phyloP scores from a whole-genome alignment of 2,888 invertebrate genomes.

The Ormyrus labotus region DNA sequence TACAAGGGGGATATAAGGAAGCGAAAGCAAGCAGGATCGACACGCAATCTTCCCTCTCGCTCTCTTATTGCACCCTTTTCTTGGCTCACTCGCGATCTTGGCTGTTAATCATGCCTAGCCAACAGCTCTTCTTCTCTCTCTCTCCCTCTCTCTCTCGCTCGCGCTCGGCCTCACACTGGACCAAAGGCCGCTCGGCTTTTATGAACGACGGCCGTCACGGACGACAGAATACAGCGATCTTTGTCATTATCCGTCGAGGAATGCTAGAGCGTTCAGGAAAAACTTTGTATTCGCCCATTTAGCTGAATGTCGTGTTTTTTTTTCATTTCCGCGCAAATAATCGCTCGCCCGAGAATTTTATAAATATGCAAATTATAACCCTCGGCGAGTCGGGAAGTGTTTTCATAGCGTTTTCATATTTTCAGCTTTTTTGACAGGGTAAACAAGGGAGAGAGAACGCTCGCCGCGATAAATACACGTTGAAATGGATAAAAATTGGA shows the following conservation, averaged over 20 bases:
- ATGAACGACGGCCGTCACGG: conserved; percentile 40
- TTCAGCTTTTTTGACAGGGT: not conserved
- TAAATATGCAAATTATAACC: no score
- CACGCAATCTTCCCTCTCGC: conserved; percentile 28
- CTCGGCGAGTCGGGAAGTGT: no score
- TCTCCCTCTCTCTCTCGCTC: not conserved
- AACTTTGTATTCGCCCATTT: no score
- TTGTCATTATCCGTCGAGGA: conserved; percentile 39
- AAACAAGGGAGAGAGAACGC: no score
- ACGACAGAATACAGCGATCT: conserved; percentile 36
- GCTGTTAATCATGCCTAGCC: conserved; percentile 44
- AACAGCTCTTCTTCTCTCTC: not conserved
- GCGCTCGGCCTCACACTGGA: no score
- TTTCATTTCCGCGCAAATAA: not conserved
- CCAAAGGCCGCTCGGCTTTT: conserved; percentile 1
- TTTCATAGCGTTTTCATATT: not conserved
- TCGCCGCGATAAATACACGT: no score
- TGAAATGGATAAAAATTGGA: no score
- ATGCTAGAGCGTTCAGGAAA: not conserved
- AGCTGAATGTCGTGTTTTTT: no score
- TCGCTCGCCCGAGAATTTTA: no score
- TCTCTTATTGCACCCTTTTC: conserved; percentile 43
- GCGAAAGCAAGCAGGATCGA: conserved; percentile 32
- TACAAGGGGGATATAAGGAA: conserved; percentile 17
- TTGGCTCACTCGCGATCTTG: conserved; percentile 4